Evolutionary conservation across 1,140 invertebrate species (phyloP), one percentile per base, ranked within the genome.

Genomic region (Alviniconcha marisindica): DNA sequence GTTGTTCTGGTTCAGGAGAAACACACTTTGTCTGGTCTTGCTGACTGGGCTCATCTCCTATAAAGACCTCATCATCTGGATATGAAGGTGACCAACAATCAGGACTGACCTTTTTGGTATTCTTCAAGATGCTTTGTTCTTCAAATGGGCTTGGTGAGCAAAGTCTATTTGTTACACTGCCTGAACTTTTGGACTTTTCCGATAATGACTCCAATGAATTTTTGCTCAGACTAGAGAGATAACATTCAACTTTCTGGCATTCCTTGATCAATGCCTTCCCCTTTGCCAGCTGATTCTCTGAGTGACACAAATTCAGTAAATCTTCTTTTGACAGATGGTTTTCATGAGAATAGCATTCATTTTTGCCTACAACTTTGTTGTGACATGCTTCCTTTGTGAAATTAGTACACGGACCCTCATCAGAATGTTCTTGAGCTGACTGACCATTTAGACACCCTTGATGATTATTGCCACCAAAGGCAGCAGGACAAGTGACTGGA

Each of bases 191-290:
- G 38, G 15, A 3, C 36, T 33, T 71, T 28, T 38, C 33, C 1
- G 36, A 21, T 5, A 24, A 71, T 21, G 36, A 21, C 21, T 71
- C 36, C 69, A 33, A 71, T 10, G 69, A 3, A 24, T 33, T 24
- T 40, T 71, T 38, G 44, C 77, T 54, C 12, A 78, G 36, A 38
- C 48, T 33, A 31, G 77, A 60, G 33, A 78, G 21, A 60, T 60
- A 78, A 1, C 51, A 28, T 31, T 60, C 48, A 18, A 78, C 77
- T 21, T 60, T 54, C 51, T 78, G 77, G 42, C 77, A 78, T 38
- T 78, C 77, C n/a, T 38, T 78, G 77, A 78, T 60, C 69, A 71
- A 24, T 1, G 36, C 69, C 2, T 71, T 36, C 24, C 69, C 69
- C 28, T 40, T 71, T 33, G 14, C 36, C 36, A 71, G 15, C 36